Conservation (phyloP, 2,113 vertebrate species). For the Piaya cayana region DNA sequence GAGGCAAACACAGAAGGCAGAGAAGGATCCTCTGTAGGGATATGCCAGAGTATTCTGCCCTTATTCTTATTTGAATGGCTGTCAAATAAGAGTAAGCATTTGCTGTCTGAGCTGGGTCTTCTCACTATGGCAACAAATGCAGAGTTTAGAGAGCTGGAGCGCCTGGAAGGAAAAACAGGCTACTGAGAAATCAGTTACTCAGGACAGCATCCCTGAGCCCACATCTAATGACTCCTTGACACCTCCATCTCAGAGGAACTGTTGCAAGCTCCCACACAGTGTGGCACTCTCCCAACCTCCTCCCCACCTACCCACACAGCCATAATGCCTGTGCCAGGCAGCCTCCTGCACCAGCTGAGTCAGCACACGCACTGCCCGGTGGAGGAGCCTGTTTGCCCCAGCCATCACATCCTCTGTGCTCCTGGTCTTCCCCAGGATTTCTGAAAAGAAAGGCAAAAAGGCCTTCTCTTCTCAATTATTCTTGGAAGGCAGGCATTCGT, state of each 20-base stretch:
- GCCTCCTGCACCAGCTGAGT: not conserved
- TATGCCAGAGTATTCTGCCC: not conserved
- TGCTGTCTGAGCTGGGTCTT: not conserved
- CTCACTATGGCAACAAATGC: slow-evolving; percentile 19
- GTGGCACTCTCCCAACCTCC: not conserved
- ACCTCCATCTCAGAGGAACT: not conserved
- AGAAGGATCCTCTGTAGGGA: not conserved
- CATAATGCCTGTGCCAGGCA: not conserved
- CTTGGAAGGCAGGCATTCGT: not conserved
- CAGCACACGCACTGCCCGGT: fast-evolving
- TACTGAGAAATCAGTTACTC: fast-evolving
- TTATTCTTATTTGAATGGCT: not conserved
- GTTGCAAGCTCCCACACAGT: not conserved
- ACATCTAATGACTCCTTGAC: not conserved
- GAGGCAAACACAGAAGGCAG: not conserved
- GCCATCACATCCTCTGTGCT: fast-evolving
- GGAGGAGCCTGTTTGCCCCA: fast-evolving
- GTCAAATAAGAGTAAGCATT: not conserved
- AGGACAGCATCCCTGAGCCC: fast-evolving
- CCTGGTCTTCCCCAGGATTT: not conserved
- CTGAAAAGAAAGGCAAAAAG: not conserved
- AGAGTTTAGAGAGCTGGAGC: not conserved
- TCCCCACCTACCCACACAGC: not conserved
- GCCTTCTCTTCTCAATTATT: not conserved
- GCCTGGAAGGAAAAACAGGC: not conserved